A percentile compares a stretch with the other conserved stretches of the same genome.
phyloP scores from a whole-genome alignment of 1,140 invertebrate genomes.

The Caenorhabditis remanei region DNA sequence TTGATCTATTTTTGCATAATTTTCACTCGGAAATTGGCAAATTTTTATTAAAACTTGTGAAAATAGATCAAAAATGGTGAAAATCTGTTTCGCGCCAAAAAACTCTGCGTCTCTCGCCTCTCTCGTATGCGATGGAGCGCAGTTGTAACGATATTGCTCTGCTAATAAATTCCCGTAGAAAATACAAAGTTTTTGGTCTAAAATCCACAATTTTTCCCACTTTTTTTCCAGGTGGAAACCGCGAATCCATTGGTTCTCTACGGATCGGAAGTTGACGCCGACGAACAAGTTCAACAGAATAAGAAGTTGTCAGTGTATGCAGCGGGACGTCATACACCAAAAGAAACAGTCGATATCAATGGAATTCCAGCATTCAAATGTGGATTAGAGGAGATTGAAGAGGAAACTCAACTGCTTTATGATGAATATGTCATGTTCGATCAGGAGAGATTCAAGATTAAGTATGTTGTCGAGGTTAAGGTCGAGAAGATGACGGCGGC shows the following conservation, averaged over 20 bases:
- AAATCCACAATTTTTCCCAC: not conserved
- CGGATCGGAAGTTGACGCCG: constrained; percentile 12
- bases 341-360: constrained; percentile 22
- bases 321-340: not conserved
- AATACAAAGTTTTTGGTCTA: not conserved
- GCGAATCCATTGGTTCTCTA: not conserved
- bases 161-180: not conserved
- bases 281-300: not conserved
- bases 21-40: too few relatives aligned
- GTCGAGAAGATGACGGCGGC: not conserved
- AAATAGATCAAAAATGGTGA: too few relatives aligned
- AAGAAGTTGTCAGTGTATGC: constrained; percentile 25
- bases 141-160: too few relatives aligned
- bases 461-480: constrained; percentile 28
- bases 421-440: constrained; percentile 43
- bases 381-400: not conserved
- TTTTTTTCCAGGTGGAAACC: constrained; percentile 22
- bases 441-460: constrained; percentile 22
- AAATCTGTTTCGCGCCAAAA: too few relatives aligned
- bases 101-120: too few relatives aligned
- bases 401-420: constrained; percentile 14
- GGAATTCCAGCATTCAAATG: constrained; percentile 32
- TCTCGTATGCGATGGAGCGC: too few relatives aligned
- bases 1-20: too few relatives aligned
- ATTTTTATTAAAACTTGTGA: too few relatives aligned